These are phyloP conservation scores for Sesamia inferens DNA, from an alignment of 2,888 invertebrate genomes.

Conservation along the genomic window DNA sequence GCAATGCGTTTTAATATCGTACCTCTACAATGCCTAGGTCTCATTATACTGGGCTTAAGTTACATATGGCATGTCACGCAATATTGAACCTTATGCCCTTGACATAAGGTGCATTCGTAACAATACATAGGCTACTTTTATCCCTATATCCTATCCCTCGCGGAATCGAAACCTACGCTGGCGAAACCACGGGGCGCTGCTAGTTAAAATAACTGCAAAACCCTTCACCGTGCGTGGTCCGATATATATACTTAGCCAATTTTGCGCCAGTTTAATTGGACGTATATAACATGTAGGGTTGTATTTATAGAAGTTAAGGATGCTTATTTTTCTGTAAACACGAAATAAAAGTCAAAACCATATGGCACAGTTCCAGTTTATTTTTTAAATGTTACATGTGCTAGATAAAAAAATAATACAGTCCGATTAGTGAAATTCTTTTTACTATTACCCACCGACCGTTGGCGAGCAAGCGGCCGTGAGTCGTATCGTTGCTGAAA, in stretches of 20 bases:
- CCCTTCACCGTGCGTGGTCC: not conserved
- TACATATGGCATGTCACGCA: no score
- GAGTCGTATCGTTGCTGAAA: conserved; percentile 68
- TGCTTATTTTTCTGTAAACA: not conserved
- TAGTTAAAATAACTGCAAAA: no score
- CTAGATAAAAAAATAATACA: conserved; percentile 90
- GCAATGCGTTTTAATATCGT: no score
- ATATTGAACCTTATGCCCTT: no score
- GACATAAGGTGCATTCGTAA: no score
- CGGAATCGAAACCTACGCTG: no score
- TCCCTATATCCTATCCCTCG: no score
- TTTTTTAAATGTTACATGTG: conserved; percentile 88
- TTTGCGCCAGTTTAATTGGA: not conserved
- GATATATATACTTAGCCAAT: not conserved
- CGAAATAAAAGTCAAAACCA: conserved; percentile 69
- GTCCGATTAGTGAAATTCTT: conserved; percentile 87
- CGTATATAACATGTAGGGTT: not conserved
- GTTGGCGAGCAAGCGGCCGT: conserved; percentile 56
- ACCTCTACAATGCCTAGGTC: no score
- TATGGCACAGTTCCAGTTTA: conserved; percentile 90
- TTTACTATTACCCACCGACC: conserved; percentile 71
- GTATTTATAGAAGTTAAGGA: not conserved
- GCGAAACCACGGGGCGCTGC: no score
- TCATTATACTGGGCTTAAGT: no score
- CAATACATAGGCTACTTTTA: no score